These are phyloP conservation scores for Chinchilla lanigera DNA, from an alignment of 2,113 vertebrate species.

Conservation along the genomic window DNA sequence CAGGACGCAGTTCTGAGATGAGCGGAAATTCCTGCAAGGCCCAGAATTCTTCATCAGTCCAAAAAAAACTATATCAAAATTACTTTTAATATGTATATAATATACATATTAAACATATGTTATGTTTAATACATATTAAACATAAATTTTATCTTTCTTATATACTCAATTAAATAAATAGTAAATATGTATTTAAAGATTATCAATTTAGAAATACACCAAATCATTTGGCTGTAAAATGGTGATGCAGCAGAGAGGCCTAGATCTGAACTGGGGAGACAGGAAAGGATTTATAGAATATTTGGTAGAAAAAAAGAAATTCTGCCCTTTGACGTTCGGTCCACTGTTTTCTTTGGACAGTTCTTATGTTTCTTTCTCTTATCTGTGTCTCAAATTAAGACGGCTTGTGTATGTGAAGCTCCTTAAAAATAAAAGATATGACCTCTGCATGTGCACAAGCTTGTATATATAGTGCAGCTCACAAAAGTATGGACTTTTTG, in stretches of 20 bases:
- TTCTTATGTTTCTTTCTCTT: not conserved
- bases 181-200: not conserved
- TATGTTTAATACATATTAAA: no score
- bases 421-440: not conserved
- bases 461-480: not conserved
- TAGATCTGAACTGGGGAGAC: not conserved
- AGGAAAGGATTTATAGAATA: not conserved
- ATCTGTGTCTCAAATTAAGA: not conserved
- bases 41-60: not conserved
- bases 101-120: no score
- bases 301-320: not conserved
- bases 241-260: rapidly evolving
- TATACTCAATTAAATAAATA: not conserved
- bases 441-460: not conserved
- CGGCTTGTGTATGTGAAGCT: not conserved
- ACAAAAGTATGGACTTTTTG: not conserved
- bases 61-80: no score
- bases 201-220: not conserved
- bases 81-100: no score
- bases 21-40: not conserved
- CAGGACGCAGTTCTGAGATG: not conserved
- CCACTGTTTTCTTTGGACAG: not conserved
- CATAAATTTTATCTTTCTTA: no score
- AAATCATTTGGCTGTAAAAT: not conserved
- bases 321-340: not conserved